phyloP scores from a whole-genome alignment of 2,797 vertebrate genomes.

The Danio albolineatus region DNA sequence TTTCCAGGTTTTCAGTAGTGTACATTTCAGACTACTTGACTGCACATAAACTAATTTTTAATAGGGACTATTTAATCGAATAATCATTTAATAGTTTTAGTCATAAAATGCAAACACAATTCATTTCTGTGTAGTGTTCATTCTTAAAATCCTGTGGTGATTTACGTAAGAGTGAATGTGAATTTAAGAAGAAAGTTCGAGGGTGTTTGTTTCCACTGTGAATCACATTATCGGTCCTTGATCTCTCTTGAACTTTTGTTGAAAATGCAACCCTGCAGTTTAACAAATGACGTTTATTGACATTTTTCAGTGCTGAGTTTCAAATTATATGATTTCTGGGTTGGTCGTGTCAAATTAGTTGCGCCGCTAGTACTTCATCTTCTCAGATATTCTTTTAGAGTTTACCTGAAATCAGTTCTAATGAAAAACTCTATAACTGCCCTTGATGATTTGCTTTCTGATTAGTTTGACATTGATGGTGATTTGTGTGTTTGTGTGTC shows the following conservation, averaged over 20 bases:
- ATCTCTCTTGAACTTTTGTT: too few relatives aligned
- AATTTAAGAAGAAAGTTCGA: too few relatives aligned
- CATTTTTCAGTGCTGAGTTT: too few relatives aligned
- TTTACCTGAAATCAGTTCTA: background rate
- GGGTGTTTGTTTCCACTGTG: too few relatives aligned
- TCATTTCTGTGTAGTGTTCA: background rate
- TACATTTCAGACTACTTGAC: background rate
- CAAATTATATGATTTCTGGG: too few relatives aligned
- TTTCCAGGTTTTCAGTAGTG: background rate
- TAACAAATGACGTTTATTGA: too few relatives aligned
- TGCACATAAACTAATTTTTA: background rate
- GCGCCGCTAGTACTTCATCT: too few relatives aligned
- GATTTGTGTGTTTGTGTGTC: constrained; percentile 16
- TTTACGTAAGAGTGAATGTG: too few relatives aligned
- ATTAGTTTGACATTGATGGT: background rate
- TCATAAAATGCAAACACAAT: background rate
- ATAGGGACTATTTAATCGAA: background rate
- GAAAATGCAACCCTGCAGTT: too few relatives aligned
- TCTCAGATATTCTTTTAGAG: background rate
- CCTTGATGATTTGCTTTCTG: background rate
- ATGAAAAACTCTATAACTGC: background rate
- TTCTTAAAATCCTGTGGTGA: too few relatives aligned
- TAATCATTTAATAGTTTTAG: background rate
- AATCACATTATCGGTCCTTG: too few relatives aligned
- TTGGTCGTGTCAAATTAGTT: too few relatives aligned